phyloP scores from a whole-genome alignment of 2,113 vertebrate genomes.

The Willisornis vidua region DNA sequence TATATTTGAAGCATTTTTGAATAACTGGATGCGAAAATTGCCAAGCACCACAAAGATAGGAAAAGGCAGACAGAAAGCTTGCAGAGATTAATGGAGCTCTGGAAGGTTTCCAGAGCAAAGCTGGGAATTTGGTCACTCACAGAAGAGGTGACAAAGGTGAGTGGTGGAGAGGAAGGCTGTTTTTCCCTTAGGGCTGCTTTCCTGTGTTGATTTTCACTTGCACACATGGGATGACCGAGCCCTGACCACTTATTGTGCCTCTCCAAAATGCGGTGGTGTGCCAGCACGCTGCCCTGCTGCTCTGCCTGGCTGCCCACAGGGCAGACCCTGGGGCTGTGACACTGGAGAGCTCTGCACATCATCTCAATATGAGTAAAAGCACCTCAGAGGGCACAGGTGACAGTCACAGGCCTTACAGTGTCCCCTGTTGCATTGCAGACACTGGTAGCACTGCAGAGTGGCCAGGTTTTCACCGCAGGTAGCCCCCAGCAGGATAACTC shows the following conservation, averaged over 20 bases:
- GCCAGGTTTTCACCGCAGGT: not conserved
- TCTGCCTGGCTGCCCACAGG: not conserved
- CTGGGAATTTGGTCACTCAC: not conserved
- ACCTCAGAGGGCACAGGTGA: not conserved
- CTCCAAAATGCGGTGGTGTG: not conserved
- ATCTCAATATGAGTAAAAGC: not conserved
- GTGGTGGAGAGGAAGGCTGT: not conserved
- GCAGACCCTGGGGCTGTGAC: not conserved
- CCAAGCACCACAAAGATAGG: constrained; percentile 42
- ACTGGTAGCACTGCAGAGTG: fast-evolving
- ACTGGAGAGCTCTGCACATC: fast-evolving
- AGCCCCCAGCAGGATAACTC: not conserved
- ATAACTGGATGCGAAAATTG: constrained; percentile 10
- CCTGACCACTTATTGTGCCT: not conserved
- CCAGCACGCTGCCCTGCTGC: not conserved
- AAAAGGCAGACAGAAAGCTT: constrained; percentile 38
- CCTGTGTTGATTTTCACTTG: constrained; percentile 40
- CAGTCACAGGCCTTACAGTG: not conserved
- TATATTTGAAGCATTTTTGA: not conserved
- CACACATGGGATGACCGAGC: not conserved
- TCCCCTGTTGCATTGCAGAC: not conserved
- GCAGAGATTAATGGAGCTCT: constrained; percentile 41
- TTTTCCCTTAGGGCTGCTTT: constrained; percentile 12
- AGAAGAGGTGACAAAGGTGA: constrained; percentile 30
- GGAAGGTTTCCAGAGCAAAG: constrained; percentile 46